Evolutionary conservation across 2,797 vertebrate species (phyloP).

Genomic region (Muscicapa comitata): DNA sequence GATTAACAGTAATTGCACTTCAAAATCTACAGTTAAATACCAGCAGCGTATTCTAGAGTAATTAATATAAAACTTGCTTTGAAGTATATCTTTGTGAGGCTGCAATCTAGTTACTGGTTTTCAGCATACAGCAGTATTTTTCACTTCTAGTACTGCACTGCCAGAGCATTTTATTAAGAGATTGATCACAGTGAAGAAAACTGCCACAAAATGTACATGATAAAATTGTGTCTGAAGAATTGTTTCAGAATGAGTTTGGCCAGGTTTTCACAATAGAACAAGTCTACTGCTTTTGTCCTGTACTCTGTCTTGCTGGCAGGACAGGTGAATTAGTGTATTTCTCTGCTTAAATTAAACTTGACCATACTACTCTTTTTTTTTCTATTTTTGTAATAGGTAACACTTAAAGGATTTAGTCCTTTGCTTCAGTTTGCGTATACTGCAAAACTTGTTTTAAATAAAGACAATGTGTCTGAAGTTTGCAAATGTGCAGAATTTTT

Average conservation of each 20-base stretch:
- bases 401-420: conserved; percentile 90
- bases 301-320: neutral
- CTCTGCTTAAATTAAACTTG: neutral
- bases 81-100: neutral
- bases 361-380: neutral
- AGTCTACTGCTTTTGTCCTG: neutral
- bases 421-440: conserved; percentile 96
- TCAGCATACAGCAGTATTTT: neutral
- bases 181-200: neutral
- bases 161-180: neutral
- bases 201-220: neutral
- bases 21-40: neutral
- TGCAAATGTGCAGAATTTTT: conserved; percentile 86
- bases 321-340: neutral
- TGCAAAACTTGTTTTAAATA: conserved; percentile 90
- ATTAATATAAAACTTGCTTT: neutral
- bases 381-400: conserved; percentile 78
- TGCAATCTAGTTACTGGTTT: neutral
- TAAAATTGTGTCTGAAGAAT: neutral
- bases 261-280: neutral
- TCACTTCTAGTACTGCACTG: neutral
- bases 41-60: neutral
- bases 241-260: neutral
- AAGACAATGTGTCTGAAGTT: conserved; percentile 92
- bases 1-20: neutral